phyloP scores from a whole-genome alignment of 2,113 vertebrate species.

The Alectura lathami region DNA sequence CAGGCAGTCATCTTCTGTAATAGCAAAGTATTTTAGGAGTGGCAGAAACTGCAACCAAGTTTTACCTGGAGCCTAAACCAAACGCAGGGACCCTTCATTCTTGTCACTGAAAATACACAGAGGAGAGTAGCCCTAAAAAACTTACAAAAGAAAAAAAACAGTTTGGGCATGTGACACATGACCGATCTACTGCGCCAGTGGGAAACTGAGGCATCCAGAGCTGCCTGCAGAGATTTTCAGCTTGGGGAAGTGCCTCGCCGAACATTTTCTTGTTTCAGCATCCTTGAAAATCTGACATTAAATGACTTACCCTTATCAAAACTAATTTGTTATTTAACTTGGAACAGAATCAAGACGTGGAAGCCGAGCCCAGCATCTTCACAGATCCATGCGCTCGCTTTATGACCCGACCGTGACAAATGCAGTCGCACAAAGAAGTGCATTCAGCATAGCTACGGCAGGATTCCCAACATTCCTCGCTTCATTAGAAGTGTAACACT shows the following conservation, averaged over 20 bases:
- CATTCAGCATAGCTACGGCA: background rate
- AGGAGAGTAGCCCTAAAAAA: background rate
- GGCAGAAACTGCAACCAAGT: background rate
- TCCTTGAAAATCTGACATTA: background rate
- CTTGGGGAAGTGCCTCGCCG: background rate
- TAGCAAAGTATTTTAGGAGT: background rate
- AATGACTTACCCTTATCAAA: background rate
- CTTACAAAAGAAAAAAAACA: background rate
- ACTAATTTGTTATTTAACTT: background rate
- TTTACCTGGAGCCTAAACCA: background rate
- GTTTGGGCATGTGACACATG: background rate
- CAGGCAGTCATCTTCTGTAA: background rate
- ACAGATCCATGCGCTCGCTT: background rate
- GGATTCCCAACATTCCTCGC: background rate
- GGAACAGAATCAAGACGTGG: background rate
- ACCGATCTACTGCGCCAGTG: background rate
- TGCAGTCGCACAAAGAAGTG: background rate
- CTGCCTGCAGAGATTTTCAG: background rate
- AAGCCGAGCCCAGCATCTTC: background rate
- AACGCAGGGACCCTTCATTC: background rate
- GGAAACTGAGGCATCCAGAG: background rate
- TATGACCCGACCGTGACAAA: background rate
- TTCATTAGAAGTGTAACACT: background rate
- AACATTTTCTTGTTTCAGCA: background rate
- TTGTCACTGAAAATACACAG: background rate